These are phyloP conservation scores for Narcine bancroftii DNA, from an alignment of 2,113 vertebrate species.

Conservation along the genomic window DNA sequence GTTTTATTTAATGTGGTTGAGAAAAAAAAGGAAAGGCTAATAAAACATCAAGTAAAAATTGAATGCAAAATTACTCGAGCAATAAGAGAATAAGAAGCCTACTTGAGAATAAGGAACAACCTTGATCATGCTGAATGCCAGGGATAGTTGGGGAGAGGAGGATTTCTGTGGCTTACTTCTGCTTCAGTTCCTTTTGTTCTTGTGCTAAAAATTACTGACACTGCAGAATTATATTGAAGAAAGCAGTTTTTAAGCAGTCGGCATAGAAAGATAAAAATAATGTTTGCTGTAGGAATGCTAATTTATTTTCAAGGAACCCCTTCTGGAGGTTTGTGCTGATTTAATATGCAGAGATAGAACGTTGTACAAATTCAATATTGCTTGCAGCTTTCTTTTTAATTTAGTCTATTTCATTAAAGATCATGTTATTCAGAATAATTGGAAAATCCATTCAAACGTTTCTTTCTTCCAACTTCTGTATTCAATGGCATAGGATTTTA, in stretches of 20 bases:
- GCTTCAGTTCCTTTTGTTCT: no score
- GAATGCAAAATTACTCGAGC: no score
- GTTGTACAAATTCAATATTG: background rate
- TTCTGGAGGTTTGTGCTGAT: background rate
- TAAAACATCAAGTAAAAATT: background rate
- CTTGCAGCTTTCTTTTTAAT: background rate
- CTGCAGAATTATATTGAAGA: background rate
- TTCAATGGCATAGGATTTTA: background rate
- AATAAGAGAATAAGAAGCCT: no score
- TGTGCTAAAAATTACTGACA: background rate
- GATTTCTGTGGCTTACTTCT: no score
- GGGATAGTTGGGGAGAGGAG: no score
- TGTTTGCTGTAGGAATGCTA: background rate
- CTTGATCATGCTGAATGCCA: no score
- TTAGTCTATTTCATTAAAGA: background rate
- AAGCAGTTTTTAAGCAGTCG: background rate
- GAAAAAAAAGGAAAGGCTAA: background rate
- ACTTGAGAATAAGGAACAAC: no score
- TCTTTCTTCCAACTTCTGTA: background rate
- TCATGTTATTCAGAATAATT: background rate
- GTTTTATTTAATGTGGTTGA: background rate
- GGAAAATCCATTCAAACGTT: background rate
- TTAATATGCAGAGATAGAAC: background rate
- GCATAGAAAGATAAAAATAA: background rate
- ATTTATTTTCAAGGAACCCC: background rate